Percentiles rank a stretch among this genome's conserved stretches.
These are phyloP conservation scores for Saguinus imperator DNA, from an alignment of 2,113 vertebrate genomes.

Conservation along the genomic window DNA sequence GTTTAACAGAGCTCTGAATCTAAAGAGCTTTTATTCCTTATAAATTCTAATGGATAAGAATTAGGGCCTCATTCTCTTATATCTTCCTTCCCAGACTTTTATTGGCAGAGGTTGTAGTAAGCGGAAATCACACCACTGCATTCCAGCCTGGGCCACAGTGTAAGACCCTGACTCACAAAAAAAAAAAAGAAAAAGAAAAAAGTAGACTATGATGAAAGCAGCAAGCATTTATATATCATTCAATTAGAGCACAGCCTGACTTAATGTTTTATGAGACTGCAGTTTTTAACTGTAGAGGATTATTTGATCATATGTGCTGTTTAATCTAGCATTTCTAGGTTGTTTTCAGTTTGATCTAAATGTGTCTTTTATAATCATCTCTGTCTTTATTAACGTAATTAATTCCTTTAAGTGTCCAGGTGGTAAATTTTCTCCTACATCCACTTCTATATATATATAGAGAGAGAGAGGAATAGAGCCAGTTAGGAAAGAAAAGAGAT, in stretches of 20 bases:
- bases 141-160: too few relatives aligned
- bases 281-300: neutral
- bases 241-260: neutral
- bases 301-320: neutral
- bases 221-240: neutral
- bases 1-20: too few relatives aligned
- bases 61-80: too few relatives aligned
- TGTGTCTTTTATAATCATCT: constrained; percentile 4
- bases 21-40: too few relatives aligned
- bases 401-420: neutral
- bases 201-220: neutral
- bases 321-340: neutral
- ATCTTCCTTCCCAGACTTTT: too few relatives aligned
- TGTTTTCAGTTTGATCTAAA: constrained; percentile 20
- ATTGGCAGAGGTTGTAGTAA: too few relatives aligned
- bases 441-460: neutral
- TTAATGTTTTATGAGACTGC: neutral
- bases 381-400: neutral
- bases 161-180: too few relatives aligned
- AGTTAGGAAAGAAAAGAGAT: too few relatives aligned
- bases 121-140: too few relatives aligned
- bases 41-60: too few relatives aligned
- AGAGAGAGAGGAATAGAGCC: too few relatives aligned
- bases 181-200: too few relatives aligned
- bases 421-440: neutral